Evolutionary conservation across 2,113 vertebrate genomes (phyloP).

Genomic region (Gallinago jamesoni): DNA sequence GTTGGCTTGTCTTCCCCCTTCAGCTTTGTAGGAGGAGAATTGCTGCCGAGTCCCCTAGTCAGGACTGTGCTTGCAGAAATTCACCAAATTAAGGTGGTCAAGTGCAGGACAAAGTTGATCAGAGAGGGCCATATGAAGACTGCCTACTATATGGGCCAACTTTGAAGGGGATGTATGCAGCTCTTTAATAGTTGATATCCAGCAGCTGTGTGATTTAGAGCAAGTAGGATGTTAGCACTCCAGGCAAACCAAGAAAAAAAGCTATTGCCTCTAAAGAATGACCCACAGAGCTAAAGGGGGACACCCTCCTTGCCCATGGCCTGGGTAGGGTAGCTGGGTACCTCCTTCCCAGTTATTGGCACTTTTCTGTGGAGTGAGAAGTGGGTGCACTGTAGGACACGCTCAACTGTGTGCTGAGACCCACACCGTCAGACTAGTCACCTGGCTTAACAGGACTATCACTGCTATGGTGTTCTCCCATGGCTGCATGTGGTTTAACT

Average conservation of each 20-base stretch:
- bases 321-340: too few relatives aligned
- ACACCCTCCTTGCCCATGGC: not conserved
- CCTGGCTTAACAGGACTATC: not conserved
- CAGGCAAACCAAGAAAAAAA: not conserved
- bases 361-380: not conserved
- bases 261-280: not conserved
- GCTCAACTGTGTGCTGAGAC: not conserved
- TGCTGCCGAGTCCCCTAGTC: not conserved
- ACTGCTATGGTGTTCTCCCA: not conserved
- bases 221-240: not conserved
- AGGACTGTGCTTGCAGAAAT: not conserved
- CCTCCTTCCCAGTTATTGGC: not conserved
- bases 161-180: rapidly evolving
- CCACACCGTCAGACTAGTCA: not conserved
- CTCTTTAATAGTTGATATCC: rapidly evolving
- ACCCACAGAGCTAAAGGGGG: not conserved
- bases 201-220: not conserved
- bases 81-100: not conserved
- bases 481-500: not conserved
- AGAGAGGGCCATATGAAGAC: not conserved
- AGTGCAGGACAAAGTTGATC: not conserved
- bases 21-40: not conserved
- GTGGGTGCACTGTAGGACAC: not conserved
- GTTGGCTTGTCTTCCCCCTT: not conserved
- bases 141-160: not conserved